Percentiles rank a stretch among this genome's conserved stretches.
Conservation (phyloP, 2,797 vertebrate species). For the Naso thynnoides region DNA sequence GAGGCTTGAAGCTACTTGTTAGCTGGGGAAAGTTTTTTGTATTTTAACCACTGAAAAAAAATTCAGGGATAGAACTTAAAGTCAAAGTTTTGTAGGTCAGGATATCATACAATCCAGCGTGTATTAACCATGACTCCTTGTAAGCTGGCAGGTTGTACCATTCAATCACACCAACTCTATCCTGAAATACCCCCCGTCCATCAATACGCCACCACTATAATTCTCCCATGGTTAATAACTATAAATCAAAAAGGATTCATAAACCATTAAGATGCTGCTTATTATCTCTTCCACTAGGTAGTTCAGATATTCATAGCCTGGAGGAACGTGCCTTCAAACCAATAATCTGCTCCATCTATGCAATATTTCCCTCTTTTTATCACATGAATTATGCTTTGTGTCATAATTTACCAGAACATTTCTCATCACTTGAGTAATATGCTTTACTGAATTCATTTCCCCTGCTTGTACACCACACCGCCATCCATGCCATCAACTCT, state of each 20-base stretch:
- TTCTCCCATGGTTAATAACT: slow-evolving; percentile 78
- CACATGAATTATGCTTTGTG: slow-evolving; percentile 79
- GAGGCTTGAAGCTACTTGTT: slow-evolving; percentile 69
- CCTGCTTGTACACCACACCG: slow-evolving; percentile 46
- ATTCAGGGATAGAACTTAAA: slow-evolving; percentile 32
- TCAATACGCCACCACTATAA: slow-evolving; percentile 69
- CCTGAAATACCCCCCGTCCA: slow-evolving; percentile 64
- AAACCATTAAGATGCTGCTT: slow-evolving; percentile 84
- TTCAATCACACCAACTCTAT: slow-evolving; percentile 61
- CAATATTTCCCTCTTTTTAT: slow-evolving; percentile 79
- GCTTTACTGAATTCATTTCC: slow-evolving; percentile 58
- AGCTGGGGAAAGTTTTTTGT: slow-evolving; percentile 44
- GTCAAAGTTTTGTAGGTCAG: slow-evolving; percentile 43
- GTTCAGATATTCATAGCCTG: slow-evolving; percentile 81
- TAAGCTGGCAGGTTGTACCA: slow-evolving; percentile 48
- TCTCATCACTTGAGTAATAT: slow-evolving; percentile 70
- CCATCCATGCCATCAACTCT: slow-evolving; percentile 9
- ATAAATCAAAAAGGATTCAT: slow-evolving; percentile 84
- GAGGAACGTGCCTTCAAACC: slow-evolving; percentile 72
- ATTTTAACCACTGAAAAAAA: slow-evolving; percentile 17
- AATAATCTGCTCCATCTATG: slow-evolving; percentile 78
- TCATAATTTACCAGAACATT: slow-evolving; percentile 77
- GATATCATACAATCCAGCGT: slow-evolving; percentile 31
- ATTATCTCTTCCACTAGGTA: slow-evolving; percentile 81
- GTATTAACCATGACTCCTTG: slow-evolving; percentile 22